Base-by-base conservation (phyloP, 2,797 vertebrate genomes). In the Arrhamphus sclerolepis region DNA sequence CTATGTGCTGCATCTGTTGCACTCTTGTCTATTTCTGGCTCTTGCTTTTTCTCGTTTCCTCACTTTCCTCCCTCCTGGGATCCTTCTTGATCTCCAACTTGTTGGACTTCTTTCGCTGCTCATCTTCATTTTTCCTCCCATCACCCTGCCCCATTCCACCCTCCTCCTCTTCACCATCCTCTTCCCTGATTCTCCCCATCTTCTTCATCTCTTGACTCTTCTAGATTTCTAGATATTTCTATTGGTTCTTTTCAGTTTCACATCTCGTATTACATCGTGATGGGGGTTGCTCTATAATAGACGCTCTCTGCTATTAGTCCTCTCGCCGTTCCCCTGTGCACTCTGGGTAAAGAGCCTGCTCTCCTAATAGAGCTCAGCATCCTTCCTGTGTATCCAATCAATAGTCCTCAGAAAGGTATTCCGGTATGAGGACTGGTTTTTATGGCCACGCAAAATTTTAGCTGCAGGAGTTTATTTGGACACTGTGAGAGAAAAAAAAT, bases 11-110 rank as follows among this genome's bases (percentile, higher is more conserved):
- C 70, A 46, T 72, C 77, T 73, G 56, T 68, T 31, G 13, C 40
- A 46, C 67, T 62, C 34, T 56, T 8, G 44, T 77, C 72, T 88
- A 80, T 81, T 85, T 76, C 63, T 81, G 80, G 62, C 65, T 64
- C 60, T 43, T 72, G 22, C 56, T 56, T n/a, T n/a, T n/a, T n/a
- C n/a, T n/a, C n/a, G n/a, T 75, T 78, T 65, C 39, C 44, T 77
- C 54, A n/a, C 74, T 59, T 58, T 64, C 48, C 42, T 63, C 41
- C 41, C 63, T 41, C 53, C 49, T 28, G 71, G 62, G 69, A 78
- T 73, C 56, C 0, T 16, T 73, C 70, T 77, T 51, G 19, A 62
- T 77, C 69, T 66, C 56, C 66, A 68, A 73, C 75, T 75, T 77
- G 72, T 76, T 78, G 77, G 64, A 44, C 56, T 65, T 62, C 4